These are phyloP conservation scores for Patella depressa DNA, from an alignment of 2,888 invertebrate species.

Conservation along the genomic window DNA sequence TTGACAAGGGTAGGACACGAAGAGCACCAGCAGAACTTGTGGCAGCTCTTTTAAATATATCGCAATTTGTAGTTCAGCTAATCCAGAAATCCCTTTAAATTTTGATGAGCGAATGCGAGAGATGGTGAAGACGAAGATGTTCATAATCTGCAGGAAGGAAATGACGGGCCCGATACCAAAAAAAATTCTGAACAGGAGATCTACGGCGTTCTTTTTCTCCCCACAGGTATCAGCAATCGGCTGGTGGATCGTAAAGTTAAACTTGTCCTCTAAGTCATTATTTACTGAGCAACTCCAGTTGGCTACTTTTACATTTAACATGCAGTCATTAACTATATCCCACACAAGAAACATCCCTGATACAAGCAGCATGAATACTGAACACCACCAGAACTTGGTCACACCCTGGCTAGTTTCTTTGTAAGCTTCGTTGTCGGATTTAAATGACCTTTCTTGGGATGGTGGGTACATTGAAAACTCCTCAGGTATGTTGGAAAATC, in stretches of 20 bases:
- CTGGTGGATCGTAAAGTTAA: not conserved
- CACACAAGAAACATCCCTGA: not conserved
- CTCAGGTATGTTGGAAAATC: not conserved
- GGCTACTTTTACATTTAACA: not conserved
- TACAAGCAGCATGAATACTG: not conserved
- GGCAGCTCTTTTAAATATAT: not conserved
- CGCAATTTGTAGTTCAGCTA: not conserved
- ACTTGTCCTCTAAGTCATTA: not conserved
- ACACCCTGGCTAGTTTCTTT: not conserved
- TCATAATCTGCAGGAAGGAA: not conserved
- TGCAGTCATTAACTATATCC: not conserved
- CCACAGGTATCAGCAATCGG: not conserved
- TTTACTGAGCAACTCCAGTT: not conserved
- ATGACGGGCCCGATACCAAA: not conserved
- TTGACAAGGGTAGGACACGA: not conserved
- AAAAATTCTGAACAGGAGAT: not conserved
- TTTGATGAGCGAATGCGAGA: not conserved
- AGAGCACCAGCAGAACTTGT: not conserved
- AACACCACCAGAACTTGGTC: not conserved
- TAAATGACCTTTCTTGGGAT: not conserved
- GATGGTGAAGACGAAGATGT: not conserved
- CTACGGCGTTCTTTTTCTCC: not conserved
- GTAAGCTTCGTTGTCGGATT: not conserved
- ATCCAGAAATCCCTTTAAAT: not conserved
- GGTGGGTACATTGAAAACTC: not conserved